Conservation (phyloP, 1,140 invertebrate genomes). For the Drosophila kohkoa region DNA sequence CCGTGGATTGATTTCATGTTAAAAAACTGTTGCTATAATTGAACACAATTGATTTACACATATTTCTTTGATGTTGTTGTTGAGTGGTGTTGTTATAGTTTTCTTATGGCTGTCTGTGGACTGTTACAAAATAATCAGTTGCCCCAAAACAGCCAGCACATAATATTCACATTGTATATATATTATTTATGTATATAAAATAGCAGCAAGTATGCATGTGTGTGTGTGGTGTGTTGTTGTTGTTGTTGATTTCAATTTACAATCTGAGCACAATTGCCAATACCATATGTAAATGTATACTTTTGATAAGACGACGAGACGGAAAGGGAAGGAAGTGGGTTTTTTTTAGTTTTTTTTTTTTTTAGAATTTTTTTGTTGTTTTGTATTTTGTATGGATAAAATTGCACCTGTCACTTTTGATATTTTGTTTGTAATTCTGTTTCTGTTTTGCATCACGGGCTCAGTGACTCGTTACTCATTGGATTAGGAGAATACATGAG, state of each 20-base stretch:
- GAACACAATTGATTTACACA: neutral
- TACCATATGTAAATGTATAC: neutral
- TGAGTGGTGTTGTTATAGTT: slow-evolving; percentile 4
- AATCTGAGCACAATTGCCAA: slow-evolving; percentile 3
- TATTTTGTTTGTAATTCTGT: neutral
- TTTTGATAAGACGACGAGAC: neutral
- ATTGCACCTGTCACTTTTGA: slow-evolving; percentile 8
- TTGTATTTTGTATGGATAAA: neutral
- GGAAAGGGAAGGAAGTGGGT: neutral
- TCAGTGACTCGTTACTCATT: slow-evolving; percentile 20
- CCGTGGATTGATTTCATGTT: neutral
- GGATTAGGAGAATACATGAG: too few relatives aligned
- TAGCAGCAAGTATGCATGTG: neutral
- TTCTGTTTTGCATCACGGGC: slow-evolving; percentile 8
- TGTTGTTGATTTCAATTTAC: slow-evolving; percentile 13
- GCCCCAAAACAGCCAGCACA: neutral
- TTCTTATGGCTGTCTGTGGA: neutral
- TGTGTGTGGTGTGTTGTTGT: neutral
- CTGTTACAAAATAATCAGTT: slow-evolving; percentile 7
- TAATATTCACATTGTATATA: neutral
- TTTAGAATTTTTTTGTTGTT: neutral
- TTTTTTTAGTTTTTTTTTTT: neutral
- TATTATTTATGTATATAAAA: slow-evolving; percentile 1
- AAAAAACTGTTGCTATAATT: slow-evolving; percentile 9
- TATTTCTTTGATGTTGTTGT: neutral